These are phyloP conservation scores for Dromius quadrimaculatus DNA, from an alignment of 2,888 invertebrate genomes.

Conservation along the genomic window DNA sequence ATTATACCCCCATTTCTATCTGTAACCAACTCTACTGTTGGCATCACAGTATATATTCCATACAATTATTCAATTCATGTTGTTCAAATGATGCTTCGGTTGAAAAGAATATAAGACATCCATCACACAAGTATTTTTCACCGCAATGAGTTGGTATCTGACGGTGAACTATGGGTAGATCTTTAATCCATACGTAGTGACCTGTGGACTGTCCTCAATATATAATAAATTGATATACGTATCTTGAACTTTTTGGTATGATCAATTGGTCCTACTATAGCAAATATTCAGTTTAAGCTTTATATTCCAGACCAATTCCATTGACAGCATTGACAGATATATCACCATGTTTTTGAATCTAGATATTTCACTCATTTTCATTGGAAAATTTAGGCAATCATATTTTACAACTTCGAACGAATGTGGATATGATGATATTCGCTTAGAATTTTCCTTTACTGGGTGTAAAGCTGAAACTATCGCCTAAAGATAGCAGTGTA, in stretches of 20 bases:
- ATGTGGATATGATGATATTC: conserved; percentile 52
- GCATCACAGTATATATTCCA: conserved; percentile 40
- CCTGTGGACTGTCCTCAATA: conserved; percentile 6
- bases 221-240: conserved; percentile 53
- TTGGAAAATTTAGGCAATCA: conserved; percentile 55
- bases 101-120: conserved; percentile 43
- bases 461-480: conserved; percentile 56
- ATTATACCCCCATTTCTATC: conserved; percentile 5
- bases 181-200: conserved; percentile 55
- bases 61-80: conserved; percentile 39
- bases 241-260: conserved; percentile 37
- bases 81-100: conserved; percentile 13
- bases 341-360: conserved; percentile 55
- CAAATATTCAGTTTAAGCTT: conserved; percentile 39
- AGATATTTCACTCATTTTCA: conserved; percentile 53
- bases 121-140: conserved; percentile 51
- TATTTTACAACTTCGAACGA: conserved; percentile 53
- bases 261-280: conserved; percentile 49
- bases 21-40: neutral
- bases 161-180: conserved; percentile 48
- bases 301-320: conserved; percentile 45
- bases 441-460: conserved; percentile 36
- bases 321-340: conserved; percentile 55
- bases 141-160: conserved; percentile 46
- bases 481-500: conserved; percentile 57